Percentiles rank a stretch among this genome's conserved stretches.
Evolutionary conservation across 2,113 vertebrate species (phyloP).

Genomic region (Genyomyrus donnyi): DNA sequence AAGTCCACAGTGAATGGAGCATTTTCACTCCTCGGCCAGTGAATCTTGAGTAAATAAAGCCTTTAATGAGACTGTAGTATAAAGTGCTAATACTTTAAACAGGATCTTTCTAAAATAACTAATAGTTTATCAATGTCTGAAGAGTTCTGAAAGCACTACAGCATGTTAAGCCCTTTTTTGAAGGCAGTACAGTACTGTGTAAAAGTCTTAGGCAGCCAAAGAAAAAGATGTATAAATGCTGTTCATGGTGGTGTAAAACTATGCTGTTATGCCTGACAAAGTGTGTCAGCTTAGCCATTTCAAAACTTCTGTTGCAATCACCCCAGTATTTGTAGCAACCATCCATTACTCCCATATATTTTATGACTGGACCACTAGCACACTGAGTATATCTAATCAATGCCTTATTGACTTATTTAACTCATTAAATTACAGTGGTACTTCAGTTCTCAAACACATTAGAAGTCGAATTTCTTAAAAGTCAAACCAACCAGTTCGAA

Average conservation of each 20-base stretch:
- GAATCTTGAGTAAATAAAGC: conserved; percentile 42
- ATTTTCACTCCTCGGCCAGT: conserved; percentile 50
- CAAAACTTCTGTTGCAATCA: not conserved
- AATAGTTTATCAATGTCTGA: conserved; percentile 22
- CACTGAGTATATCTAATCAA: not conserved
- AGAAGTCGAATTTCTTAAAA: too few relatives aligned
- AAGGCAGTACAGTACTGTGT: not conserved
- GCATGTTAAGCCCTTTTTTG: not conserved
- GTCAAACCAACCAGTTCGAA: too few relatives aligned
- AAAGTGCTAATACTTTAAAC: conserved; percentile 46
- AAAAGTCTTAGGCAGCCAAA: not conserved
- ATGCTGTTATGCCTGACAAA: not conserved
- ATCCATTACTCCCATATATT: not conserved
- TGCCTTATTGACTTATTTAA: not conserved
- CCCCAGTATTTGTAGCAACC: not conserved
- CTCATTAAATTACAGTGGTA: not conserved
- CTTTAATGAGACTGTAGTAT: conserved; percentile 29
- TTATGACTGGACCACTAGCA: not conserved
- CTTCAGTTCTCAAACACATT: too few relatives aligned
- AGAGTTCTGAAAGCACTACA: not conserved
- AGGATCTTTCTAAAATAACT: conserved; percentile 23
- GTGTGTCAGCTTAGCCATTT: not conserved
- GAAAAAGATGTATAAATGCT: not conserved
- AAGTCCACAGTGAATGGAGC: conserved; percentile 38
- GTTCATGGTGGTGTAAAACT: not conserved